Evolutionary conservation across 2,113 vertebrate species (phyloP), one percentile per base, ranked within the genome.

Genomic region (Ia io): DNA sequence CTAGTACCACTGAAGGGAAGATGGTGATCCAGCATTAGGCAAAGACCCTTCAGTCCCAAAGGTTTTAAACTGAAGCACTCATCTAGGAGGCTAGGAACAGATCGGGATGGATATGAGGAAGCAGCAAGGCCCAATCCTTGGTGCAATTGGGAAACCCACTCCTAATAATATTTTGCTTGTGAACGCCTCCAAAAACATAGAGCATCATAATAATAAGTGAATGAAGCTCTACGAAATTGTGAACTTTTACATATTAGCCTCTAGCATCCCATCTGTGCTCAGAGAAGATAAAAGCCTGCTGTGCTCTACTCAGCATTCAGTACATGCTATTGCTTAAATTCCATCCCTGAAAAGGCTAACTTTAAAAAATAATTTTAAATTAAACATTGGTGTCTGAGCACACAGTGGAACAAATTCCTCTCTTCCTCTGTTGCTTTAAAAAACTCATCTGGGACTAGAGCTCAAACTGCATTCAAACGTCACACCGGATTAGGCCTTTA

Each of bases 321-420:
- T 51, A 30, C 9, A 44, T 25, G 9, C 7, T 4, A 1, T 30
- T 51, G 28, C 51, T 88, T 61, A 89, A 84, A 83, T 12, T 17
- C 37, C 8, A 76, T 4, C n/a, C 12, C 22, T 30, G 77, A 63
- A 93, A 89, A 35, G 90, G 8, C 59, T 56, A 76, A 85, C n/a
- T 37, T 97, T 5, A 17, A 82, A 82, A 84, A 88, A 49, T 25
- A 47, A 83, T 11, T 1, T 23, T 17, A 97, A 92, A 93, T 90
- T 49, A 85, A 89, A 80, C 28, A 1, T 35, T 40, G 14, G 1
- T 65, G n/a, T 83, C 42, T 61, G 61, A 59, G 37, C 69, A 92
- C 5, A 44, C 8, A 22, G 56, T 37, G 35, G 92, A 94, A 86
- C 23, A 86, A 88, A 89, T 88, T 61, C 14, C 25, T 84, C 9